Evolutionary conservation across 2,888 invertebrate species (phyloP), one percentile per base, ranked within the genome.

Genomic region (Protophormia terraenovae): DNA sequence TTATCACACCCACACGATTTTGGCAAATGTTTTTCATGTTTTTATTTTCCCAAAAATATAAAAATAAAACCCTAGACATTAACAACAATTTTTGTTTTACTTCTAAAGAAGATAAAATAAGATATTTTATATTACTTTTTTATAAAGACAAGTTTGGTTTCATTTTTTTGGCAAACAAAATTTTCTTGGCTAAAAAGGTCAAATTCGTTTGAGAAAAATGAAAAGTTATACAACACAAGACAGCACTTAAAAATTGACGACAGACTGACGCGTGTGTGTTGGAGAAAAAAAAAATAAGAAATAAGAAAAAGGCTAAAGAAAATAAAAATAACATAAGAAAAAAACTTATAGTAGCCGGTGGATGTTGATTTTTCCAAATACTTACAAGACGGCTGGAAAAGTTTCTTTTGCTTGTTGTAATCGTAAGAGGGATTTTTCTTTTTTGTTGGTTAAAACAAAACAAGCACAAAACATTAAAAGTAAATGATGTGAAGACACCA

Each of bases 161-260:
- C 1, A 24, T n/a, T 27, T 50, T 75, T 47, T 35, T 50, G 62
- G 62, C 47, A 47, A 60, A 55, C 50, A 55, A 22, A 32, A n/a
- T 55, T 14, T 55, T 27, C 55, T 8, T 47, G 5, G 14, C 6
- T 38, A 69, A 78, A 71, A 78, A 64, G 53, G 45, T 62, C 53
- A 53, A 50, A 62, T 38, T 10, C 35, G 38, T 7, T 22, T 38
- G 16, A 12, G 8, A 1, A 47, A 66, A 62, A 50, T 22, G 16
- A 77, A 67, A 41, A 64, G 47, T 80, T 84, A 71, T 60, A 85
- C 77, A 85, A 81, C 69, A 77, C 71, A 80, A 76, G 38, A 66
- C 55, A 85, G 78, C 64, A 82, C 84, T 78, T 75, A 78, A 82
- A n/a, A 78, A 79, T 79, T 85, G 75, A 82, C 78, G 85, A 69